These are phyloP conservation scores for Sebastes melanostomus DNA, from an alignment of 2,797 vertebrate genomes.

Conservation along the genomic window DNA sequence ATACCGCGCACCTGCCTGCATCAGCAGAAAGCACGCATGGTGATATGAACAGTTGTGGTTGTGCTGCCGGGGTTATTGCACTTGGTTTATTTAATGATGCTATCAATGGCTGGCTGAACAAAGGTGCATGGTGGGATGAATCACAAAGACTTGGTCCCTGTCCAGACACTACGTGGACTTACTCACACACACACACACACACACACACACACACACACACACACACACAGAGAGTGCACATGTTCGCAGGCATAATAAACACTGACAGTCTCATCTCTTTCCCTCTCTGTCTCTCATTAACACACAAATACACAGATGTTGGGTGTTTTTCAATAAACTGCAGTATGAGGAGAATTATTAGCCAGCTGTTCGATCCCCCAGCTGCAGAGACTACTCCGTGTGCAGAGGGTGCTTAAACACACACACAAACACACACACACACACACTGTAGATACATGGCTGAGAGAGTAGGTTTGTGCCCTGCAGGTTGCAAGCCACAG, in stretches of 20 bases:
- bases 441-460: not conserved
- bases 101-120: slow-evolving; percentile 53
- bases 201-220: not conserved
- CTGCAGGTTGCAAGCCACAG: slow-evolving; percentile 50
- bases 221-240: not conserved
- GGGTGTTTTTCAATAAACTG: slow-evolving; percentile 51
- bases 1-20: slow-evolving; percentile 44
- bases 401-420: slow-evolving; percentile 31
- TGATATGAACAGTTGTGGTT: slow-evolving; percentile 44
- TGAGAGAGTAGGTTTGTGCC: slow-evolving; percentile 24
- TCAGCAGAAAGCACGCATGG: slow-evolving; percentile 72
- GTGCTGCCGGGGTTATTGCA: slow-evolving; percentile 54
- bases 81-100: slow-evolving; percentile 69
- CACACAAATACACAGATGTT: slow-evolving; percentile 65
- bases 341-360: slow-evolving; percentile 63
- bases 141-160: slow-evolving; percentile 27
- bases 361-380: slow-evolving; percentile 70
- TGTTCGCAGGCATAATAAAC: slow-evolving; percentile 30
- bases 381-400: slow-evolving; percentile 45
- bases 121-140: slow-evolving; percentile 46
- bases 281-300: slow-evolving; percentile 50
- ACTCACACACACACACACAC: not conserved
- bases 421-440: not conserved
- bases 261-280: slow-evolving; percentile 41
- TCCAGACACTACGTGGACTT: slow-evolving; percentile 24